Evolutionary conservation across 2,113 vertebrate genomes (phyloP), one percentile per base, ranked within the genome.

Genomic region (Oostethus manadensis): DNA sequence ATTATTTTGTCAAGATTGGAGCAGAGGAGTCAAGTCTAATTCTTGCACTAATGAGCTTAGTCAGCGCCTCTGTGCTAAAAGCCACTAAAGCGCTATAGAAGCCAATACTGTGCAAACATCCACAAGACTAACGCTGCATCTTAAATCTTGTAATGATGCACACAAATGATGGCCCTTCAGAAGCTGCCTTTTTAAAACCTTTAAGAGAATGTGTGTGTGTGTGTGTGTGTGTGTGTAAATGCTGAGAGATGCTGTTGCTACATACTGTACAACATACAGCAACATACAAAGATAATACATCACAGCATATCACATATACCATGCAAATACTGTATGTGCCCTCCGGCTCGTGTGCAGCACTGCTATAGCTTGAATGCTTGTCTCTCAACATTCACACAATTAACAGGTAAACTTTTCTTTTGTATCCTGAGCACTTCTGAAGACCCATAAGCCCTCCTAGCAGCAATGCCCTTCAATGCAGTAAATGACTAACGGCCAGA

Each of bases 101-200:
- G 10, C 20, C 10, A 60, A 14, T 38, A 6, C 29, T 33, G 29
- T 33, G 2, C 29, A 33, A 33, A 43, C 23, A 58, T 66, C 8
- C 35, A 40, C 23, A 21, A 48, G 29, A 22, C 17, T 17, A 49
- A 40, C 50, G 14, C 33, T 45, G 22, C 29, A 60, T 43, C 13
- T 54, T n/a, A 11, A 49, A 17, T 47, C 22, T 55, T 47, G 6
- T 45, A 15, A 48, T 46, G n/a, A 51, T 51, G 57, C 62, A 22
- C 64, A 44, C 56, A 57, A 43, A 44, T 2, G 29, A 58, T 40
- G 64, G 58, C 38, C 53, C 58, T 68, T 65, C 64, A 73, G 66
- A 68, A 74, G 65, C 51, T 13, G 6, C 1, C n/a, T 40, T 55
- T 51, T 66, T 21, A 26, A 71, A 53, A 45, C 17, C n/a, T n/a